phyloP scores from a whole-genome alignment of 2,113 vertebrate genomes.

The Dinomys branickii region DNA sequence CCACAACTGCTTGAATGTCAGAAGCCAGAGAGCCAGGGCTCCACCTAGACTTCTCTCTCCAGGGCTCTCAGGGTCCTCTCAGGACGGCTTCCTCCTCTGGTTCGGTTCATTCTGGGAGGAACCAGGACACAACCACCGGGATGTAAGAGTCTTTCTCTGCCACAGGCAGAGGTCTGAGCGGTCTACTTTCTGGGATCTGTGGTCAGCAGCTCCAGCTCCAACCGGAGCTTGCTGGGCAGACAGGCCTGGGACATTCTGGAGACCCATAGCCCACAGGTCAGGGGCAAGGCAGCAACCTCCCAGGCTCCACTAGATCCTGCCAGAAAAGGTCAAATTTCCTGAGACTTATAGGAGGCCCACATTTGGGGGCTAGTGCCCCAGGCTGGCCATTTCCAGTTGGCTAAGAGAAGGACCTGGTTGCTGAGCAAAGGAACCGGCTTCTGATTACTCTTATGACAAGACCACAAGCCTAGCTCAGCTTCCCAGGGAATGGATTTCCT shows the following conservation, averaged over 20 bases:
- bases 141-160: background rate
- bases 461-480: slow-evolving; percentile 64
- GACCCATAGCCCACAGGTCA: background rate
- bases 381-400: slow-evolving; percentile 25
- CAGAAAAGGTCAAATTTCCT: slow-evolving; percentile 66
- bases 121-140: background rate
- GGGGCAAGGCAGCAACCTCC: slow-evolving; percentile 34
- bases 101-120: background rate
- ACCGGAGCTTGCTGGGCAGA: background rate
- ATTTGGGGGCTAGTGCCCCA: background rate
- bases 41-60: background rate
- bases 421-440: slow-evolving; percentile 55
- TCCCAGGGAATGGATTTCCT: slow-evolving; percentile 52
- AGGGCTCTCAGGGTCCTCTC: background rate
- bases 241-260: slow-evolving; percentile 20
- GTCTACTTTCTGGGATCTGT: background rate
- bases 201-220: background rate
- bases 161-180: background rate
- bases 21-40: background rate
- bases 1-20: background rate
- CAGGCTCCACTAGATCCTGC: slow-evolving; percentile 43
- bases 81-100: background rate
- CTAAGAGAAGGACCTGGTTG: background rate
- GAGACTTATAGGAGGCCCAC: slow-evolving; percentile 55
- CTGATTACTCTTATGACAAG: slow-evolving; percentile 33